Conservation (phyloP, 2,113 vertebrate genomes). For the Labeo rohita region DNA sequence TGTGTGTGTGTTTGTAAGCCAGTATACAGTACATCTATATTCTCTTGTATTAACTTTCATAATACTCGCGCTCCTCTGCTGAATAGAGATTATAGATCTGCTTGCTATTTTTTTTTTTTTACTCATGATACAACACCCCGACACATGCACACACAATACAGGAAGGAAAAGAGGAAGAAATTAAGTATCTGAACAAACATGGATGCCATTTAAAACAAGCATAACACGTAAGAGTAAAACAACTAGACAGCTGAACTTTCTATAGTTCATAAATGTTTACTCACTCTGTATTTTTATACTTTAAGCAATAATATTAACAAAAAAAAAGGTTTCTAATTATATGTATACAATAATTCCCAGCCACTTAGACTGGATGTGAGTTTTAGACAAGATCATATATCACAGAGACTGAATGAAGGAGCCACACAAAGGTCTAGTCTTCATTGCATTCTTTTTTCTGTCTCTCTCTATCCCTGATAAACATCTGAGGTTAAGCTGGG, state of each 20-base stretch:
- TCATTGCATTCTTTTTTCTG: constrained; percentile 32
- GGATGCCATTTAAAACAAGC: neutral
- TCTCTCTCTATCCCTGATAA: constrained; percentile 46
- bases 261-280: neutral
- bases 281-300: too few relatives aligned
- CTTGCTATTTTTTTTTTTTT: neutral
- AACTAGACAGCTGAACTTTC: neutral
- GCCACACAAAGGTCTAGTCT: constrained; percentile 54
- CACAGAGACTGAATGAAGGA: constrained; percentile 42
- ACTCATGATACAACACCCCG: neutral
- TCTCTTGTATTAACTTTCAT: neutral
- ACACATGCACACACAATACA: neutral
- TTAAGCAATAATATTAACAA: neutral
- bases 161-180: constrained; percentile 8
- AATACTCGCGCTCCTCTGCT: neutral
- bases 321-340: neutral
- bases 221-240: neutral
- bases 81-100: neutral
- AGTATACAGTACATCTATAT: neutral
- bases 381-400: constrained; percentile 51
- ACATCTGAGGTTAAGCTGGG: constrained; percentile 55
- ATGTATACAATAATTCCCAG: constrained; percentile 27
- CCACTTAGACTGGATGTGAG: constrained; percentile 28
- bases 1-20: constrained; percentile 6
- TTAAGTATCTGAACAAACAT: constrained; percentile 7